A percentile compares a stretch with the other conserved stretches of the same genome.
Conservation (phyloP, 1,140 invertebrate species). For the Hycleus phaleratus region DNA sequence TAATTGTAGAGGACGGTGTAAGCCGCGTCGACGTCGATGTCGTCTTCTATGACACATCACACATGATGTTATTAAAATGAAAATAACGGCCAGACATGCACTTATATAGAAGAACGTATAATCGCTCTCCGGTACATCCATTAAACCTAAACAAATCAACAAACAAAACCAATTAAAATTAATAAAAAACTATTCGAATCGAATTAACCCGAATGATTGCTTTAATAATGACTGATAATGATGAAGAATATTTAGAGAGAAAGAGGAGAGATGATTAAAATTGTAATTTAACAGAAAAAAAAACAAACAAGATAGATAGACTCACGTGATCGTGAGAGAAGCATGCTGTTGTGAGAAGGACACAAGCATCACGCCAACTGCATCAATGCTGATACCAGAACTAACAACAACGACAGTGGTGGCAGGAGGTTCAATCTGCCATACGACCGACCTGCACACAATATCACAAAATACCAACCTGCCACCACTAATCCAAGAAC, state of each 20-base stretch:
- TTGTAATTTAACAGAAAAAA: neutral
- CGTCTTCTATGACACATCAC: slow-evolving; percentile 36
- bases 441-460: slow-evolving; percentile 36
- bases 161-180: no score
- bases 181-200: no score
- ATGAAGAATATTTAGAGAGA: no score
- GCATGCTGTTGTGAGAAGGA: no score
- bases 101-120: slow-evolving; percentile 46
- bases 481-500: slow-evolving; percentile 6
- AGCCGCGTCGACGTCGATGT: slow-evolving; percentile 35
- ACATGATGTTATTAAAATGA: slow-evolving; percentile 35
- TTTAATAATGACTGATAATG: no score
- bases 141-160: slow-evolving; percentile 36
- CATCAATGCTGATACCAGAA: slow-evolving; percentile 16
- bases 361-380: slow-evolving; percentile 28
- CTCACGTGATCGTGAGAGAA: slow-evolving; percentile 28
- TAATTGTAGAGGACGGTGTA: slow-evolving; percentile 34
- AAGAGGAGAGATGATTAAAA: no score
- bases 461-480: slow-evolving; percentile 15
- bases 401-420: slow-evolving; percentile 33
- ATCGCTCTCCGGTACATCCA: slow-evolving; percentile 45
- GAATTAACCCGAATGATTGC: no score
- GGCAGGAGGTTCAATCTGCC: slow-evolving; percentile 33
- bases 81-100: slow-evolving; percentile 42
- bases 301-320: slow-evolving; percentile 23